These are phyloP conservation scores for Pitangus sulphuratus DNA, from an alignment of 2,797 vertebrate species.

Conservation along the genomic window DNA sequence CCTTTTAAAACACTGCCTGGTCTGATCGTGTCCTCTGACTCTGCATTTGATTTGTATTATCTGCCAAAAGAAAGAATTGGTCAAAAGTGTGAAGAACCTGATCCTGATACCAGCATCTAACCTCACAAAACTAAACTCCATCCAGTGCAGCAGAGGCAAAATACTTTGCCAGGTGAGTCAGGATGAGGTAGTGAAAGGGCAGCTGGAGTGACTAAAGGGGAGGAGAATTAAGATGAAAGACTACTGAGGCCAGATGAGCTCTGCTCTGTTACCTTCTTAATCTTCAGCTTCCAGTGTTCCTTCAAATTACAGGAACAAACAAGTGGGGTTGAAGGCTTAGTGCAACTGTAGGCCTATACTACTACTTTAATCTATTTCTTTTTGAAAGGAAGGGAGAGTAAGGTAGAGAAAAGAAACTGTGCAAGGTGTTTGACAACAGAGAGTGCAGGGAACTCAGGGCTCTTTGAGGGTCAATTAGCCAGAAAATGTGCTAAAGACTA, in stretches of 20 bases:
- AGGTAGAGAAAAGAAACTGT: slow-evolving; percentile 73
- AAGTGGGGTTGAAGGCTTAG: slow-evolving; percentile 48
- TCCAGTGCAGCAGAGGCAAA: background rate
- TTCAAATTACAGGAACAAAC: slow-evolving; percentile 63
- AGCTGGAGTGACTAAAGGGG: background rate
- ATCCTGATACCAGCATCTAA: background rate
- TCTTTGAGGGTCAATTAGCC: slow-evolving; percentile 85
- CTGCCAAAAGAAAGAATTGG: background rate
- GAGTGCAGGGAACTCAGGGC: slow-evolving; percentile 50
- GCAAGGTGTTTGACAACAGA: slow-evolving; percentile 78
- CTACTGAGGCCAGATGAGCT: background rate
- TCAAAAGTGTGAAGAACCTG: background rate
- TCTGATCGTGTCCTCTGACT: background rate
- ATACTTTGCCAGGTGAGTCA: background rate
- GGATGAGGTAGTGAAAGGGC: background rate
- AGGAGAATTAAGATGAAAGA: slow-evolving; percentile 51
- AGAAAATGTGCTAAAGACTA: slow-evolving; percentile 83
- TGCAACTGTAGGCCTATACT: slow-evolving; percentile 56
- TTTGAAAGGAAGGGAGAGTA: slow-evolving; percentile 34
- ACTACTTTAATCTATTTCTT: slow-evolving; percentile 67
- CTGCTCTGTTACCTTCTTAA: slow-evolving; percentile 64
- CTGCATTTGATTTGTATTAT: background rate
- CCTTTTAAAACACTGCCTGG: background rate
- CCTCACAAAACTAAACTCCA: background rate
- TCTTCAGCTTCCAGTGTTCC: slow-evolving; percentile 67